A percentile compares a stretch with the other conserved stretches of the same genome.
phyloP scores from a whole-genome alignment of 2,888 invertebrate species.

The Darwinula stevensoni region DNA sequence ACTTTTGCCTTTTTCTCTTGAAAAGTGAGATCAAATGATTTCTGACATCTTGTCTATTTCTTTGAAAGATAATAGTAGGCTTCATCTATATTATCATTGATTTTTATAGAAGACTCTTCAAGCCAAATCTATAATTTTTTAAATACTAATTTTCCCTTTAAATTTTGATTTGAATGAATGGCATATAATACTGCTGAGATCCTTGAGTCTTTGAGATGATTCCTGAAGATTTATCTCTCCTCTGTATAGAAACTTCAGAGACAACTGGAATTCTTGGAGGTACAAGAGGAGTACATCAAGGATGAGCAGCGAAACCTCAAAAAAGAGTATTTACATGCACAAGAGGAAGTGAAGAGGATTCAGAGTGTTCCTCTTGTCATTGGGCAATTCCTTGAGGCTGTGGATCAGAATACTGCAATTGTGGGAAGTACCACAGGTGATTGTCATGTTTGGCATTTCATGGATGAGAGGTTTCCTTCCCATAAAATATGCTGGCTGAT shows the following conservation, averaged over 20 bases:
- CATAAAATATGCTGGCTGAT: neutral
- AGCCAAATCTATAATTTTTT: too few relatives aligned
- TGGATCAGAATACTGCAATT: conserved; percentile 96
- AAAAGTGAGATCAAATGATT: too few relatives aligned
- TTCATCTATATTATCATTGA: too few relatives aligned
- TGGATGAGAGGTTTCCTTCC: neutral
- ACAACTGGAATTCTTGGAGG: conserved; percentile 84
- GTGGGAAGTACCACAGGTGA: conserved; percentile 78
- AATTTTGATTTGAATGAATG: neutral
- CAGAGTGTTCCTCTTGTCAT: conserved; percentile 96
- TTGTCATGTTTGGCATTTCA: neutral
- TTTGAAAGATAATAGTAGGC: too few relatives aligned
- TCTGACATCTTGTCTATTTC: too few relatives aligned
- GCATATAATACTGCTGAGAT: neutral
- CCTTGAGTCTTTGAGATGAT: too few relatives aligned
- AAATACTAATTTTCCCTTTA: too few relatives aligned
- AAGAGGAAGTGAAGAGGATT: conserved; percentile 82
- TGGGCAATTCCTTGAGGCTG: conserved; percentile 95
- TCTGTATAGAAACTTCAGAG: conserved; percentile 54
- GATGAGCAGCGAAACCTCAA: conserved; percentile 95
- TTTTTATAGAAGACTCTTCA: too few relatives aligned
- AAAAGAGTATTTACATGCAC: conserved; percentile 94
- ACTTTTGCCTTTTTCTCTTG: too few relatives aligned
- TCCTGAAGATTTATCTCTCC: too few relatives aligned
- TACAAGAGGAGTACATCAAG: conserved; percentile 97